phyloP scores from a whole-genome alignment of 2,797 vertebrate genomes.

The Gallinago nigripennis region DNA sequence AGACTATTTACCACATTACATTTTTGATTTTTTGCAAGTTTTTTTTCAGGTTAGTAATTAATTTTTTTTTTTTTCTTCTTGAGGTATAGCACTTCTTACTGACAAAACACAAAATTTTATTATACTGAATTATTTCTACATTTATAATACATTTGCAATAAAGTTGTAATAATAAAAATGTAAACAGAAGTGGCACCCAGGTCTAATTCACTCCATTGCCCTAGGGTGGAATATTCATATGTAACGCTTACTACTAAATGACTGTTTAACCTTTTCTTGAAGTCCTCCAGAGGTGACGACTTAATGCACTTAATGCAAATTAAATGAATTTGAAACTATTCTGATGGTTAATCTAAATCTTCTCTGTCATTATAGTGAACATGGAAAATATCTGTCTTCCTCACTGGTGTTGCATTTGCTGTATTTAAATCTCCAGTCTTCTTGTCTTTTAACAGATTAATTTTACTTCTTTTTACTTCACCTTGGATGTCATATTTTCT shows the following conservation, averaged over 20 bases:
- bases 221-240: not conserved
- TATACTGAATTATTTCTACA: not conserved
- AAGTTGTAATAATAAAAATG: not conserved
- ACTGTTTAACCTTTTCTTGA: not conserved
- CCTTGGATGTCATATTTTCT: not conserved
- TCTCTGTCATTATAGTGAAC: not conserved
- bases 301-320: not conserved
- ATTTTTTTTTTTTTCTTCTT: not conserved
- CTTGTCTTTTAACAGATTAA: not conserved
- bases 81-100: not conserved
- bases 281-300: not conserved
- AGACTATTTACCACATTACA: not conserved
- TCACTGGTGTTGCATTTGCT: not conserved
- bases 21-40: not conserved
- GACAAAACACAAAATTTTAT: not conserved
- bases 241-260: not conserved
- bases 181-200: not conserved
- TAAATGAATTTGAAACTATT: not conserved
- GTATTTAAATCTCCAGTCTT: not conserved
- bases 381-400: not conserved
- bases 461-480: not conserved
- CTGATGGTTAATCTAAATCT: not conserved
- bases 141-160: not conserved
- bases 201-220: not conserved
- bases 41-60: not conserved